These are phyloP conservation scores for Ophraella communa DNA, from an alignment of 2,888 invertebrate genomes.

Conservation along the genomic window DNA sequence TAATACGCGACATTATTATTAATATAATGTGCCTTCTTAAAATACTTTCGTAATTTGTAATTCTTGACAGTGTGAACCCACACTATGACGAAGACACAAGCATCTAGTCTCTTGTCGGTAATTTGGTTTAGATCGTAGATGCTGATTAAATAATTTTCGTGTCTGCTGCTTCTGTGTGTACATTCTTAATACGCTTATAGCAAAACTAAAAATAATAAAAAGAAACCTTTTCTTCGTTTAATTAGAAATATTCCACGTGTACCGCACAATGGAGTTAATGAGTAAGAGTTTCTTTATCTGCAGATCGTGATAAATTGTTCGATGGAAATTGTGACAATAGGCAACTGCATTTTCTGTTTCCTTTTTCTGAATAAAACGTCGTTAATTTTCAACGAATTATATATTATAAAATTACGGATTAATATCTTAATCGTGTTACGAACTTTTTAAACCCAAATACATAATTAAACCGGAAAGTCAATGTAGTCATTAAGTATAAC, in stretches of 20 bases:
- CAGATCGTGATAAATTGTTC: too few species aligned
- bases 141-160: conserved; percentile 38
- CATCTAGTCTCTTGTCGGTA: conserved; percentile 34
- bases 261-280: not conserved
- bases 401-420: not conserved
- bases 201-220: not conserved
- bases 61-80: conserved; percentile 32
- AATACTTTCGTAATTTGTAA: conserved; percentile 24
- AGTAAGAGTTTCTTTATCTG: too few species aligned
- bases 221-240: too few species aligned
- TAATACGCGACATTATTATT: conserved; percentile 16
- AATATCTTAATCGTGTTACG: conserved; percentile 1
- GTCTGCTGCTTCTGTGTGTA: conserved; percentile 26
- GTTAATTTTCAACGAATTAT: not conserved
- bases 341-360: too few species aligned
- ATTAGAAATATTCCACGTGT: not conserved
- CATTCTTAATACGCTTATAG: not conserved
- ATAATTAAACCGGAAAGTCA: conserved; percentile 7
- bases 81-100: conserved; percentile 40
- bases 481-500: conserved; percentile 2
- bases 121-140: conserved; percentile 40
- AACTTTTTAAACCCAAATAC: conserved; percentile 5
- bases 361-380: not conserved
- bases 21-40: conserved; percentile 20
- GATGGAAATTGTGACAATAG: too few species aligned